Base-by-base conservation (phyloP, 2,797 vertebrate species). In the Chaetophractus vellerosus region DNA sequence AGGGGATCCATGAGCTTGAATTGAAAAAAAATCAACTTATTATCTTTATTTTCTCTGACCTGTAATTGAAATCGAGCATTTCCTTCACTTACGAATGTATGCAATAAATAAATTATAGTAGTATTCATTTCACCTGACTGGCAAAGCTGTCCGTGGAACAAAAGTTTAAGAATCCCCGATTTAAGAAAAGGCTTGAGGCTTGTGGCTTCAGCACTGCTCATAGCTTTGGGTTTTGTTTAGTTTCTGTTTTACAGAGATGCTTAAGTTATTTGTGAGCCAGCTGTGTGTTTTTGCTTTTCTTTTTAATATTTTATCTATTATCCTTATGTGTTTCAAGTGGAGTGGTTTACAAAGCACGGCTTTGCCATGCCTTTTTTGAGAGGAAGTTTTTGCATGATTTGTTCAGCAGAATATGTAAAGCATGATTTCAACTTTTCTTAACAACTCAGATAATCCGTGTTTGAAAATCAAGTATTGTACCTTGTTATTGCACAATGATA, bases 381-480 rank as follows among this genome's bases (percentile, higher is more conserved):
- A 64, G 2, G 2, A 63, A 21, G 21, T 23, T 55, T 74, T 92
- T 64, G 12, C 52, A 7, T 86, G 36, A 2, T 82, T 55, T 63
- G 3, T 36, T 76, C 8, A 57, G 14, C 33, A 71, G 45, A 38
- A 31, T 63, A 64, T 28, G 31, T 5, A 45, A 83, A 36, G 31
- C 33, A 63, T 76, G 55, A 76, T 69, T 76, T 48, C 21, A 52
- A 23, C 21, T 75, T 83, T 83, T 78, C 31, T 84, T 92, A 28
- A 52, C 28, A 23, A 91, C 4, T 63, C 24, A 64, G 12, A 33
- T 64, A 69, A 78, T 63, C 78, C 36, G 14, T 88, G 31, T 15
- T 75, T 95, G 23, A 55, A 83, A 91, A 64, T 68, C 72, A 48
- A n/a, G 52, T 88, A 19, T 74, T 74, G 18, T 50, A 66, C 31